Percentiles rank a stretch among this genome's conserved stretches.
These are phyloP conservation scores for Columbina picui DNA, from an alignment of 2,113 vertebrate genomes.

Conservation along the genomic window DNA sequence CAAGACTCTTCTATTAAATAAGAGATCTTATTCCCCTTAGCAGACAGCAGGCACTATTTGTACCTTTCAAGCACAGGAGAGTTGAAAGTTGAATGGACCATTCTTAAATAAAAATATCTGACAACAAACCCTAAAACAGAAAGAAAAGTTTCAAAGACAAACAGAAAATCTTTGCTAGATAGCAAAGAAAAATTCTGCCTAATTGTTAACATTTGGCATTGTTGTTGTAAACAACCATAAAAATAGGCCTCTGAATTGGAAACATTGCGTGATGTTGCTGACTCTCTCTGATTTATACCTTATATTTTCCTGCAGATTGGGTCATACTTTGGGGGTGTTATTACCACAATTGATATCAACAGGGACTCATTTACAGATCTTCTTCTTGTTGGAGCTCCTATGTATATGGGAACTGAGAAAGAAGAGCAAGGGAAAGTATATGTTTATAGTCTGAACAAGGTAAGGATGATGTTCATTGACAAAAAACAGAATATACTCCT, in stretches of 20 bases:
- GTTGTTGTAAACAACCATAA: not conserved
- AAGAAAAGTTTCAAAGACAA: not conserved
- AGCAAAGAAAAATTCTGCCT: not conserved
- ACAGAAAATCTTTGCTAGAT: not conserved
- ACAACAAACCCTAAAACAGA: not conserved
- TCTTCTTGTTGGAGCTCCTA: slow-evolving; percentile 91
- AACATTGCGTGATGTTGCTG: not conserved
- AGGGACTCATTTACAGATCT: slow-evolving; percentile 88
- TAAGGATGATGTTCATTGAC: slow-evolving; percentile 39
- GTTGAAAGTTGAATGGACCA: not conserved
- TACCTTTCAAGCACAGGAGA: not conserved
- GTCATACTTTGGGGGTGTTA: slow-evolving; percentile 93
- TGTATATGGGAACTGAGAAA: slow-evolving; percentile 94
- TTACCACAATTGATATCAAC: slow-evolving; percentile 88
- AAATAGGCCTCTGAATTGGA: not conserved
- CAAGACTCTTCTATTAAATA: not conserved
- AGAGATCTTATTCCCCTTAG: not conserved
- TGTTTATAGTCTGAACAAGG: slow-evolving; percentile 87
- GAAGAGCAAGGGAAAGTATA: slow-evolving; percentile 96
- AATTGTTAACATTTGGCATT: not conserved
- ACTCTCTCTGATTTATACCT: not conserved
- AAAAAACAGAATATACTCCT: not conserved
- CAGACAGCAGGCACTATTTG: not conserved
- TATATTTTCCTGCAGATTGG: slow-evolving; percentile 82
- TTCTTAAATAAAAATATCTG: not conserved